Percentiles rank a stretch among this genome's conserved stretches.
Conservation (phyloP, 2,888 invertebrate species). For the Folsomia manolachei region DNA sequence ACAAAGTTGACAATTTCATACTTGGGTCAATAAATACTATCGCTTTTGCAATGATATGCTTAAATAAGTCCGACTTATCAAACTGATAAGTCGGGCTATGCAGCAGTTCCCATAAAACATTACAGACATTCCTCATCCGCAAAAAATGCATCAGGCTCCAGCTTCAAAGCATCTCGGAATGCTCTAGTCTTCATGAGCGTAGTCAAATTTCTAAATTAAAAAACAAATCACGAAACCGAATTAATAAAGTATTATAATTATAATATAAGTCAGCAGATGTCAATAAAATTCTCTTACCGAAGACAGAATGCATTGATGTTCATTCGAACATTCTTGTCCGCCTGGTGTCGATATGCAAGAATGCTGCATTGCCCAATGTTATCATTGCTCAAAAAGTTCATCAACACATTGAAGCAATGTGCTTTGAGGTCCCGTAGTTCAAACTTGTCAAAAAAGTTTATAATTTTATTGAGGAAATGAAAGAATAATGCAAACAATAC, state of each 20-base stretch:
- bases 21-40: too few relatives aligned
- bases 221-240: too few relatives aligned
- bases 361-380: constrained; percentile 18
- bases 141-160: constrained; percentile 25
- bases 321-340: constrained; percentile 12
- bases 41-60: too few relatives aligned
- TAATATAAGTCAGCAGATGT: too few relatives aligned
- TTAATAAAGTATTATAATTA: too few relatives aligned
- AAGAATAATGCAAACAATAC: too few relatives aligned
- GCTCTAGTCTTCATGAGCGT: constrained; percentile 3
- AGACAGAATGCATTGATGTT: constrained; percentile 15
- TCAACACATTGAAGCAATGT: constrained; percentile 24
- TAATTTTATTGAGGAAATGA: too few relatives aligned
- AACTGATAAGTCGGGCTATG: too few relatives aligned
- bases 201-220: constrained; percentile 16
- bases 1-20: too few relatives aligned
- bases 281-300: constrained; percentile 3
- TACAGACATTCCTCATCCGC: constrained; percentile 6
- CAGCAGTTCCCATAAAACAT: background rate
- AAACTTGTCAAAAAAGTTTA: too few relatives aligned
- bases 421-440: constrained; percentile 19
- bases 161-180: constrained; percentile 15
- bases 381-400: constrained; percentile 15
- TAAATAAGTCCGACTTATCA: too few relatives aligned
- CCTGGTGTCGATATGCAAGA: constrained; percentile 19